phyloP scores from a whole-genome alignment of 2,888 invertebrate genomes.

The Heterodera filipjevi region DNA sequence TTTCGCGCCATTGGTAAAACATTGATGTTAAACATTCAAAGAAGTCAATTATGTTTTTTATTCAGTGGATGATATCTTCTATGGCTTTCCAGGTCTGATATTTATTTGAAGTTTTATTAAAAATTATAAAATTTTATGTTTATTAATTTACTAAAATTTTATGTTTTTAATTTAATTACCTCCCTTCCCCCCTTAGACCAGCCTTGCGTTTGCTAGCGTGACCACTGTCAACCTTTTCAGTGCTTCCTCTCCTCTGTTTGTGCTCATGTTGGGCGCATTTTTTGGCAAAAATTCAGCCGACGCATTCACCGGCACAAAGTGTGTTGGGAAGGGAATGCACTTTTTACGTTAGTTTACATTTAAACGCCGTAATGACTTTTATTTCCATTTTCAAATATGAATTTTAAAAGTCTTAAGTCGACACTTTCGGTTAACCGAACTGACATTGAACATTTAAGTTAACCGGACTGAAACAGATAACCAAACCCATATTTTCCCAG shows the following conservation, averaged over 20 bases:
- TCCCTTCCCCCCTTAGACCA: constrained; percentile 62
- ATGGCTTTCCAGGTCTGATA: constrained; percentile 80
- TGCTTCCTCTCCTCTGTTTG: constrained; percentile 86
- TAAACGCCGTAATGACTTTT: too few species aligned
- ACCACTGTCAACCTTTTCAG: constrained; percentile 86
- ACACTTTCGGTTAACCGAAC: too few species aligned
- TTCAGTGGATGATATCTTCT: constrained; percentile 91
- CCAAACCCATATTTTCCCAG: too few species aligned
- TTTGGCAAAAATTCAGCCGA: constrained; percentile 39
- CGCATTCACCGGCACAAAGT: constrained; percentile 35
- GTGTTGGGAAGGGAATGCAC: not conserved
- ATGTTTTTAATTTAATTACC: not conserved
- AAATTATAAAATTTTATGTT: not conserved
- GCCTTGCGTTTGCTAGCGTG: constrained; percentile 80
- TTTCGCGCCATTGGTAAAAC: constrained; percentile 58
- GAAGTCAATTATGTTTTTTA: too few species aligned
- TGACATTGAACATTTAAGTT: too few species aligned
- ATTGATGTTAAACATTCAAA: not conserved
- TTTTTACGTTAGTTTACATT: constrained; percentile 3
- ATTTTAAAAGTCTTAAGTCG: not conserved
- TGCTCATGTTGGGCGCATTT: constrained; percentile 78
- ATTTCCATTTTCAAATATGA: too few species aligned
- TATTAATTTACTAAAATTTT: not conserved
- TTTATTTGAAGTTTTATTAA: too few species aligned
- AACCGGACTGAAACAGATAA: too few species aligned